Base-by-base conservation (phyloP, 2,113 vertebrate genomes). In the Telmatochromis sp. region DNA sequence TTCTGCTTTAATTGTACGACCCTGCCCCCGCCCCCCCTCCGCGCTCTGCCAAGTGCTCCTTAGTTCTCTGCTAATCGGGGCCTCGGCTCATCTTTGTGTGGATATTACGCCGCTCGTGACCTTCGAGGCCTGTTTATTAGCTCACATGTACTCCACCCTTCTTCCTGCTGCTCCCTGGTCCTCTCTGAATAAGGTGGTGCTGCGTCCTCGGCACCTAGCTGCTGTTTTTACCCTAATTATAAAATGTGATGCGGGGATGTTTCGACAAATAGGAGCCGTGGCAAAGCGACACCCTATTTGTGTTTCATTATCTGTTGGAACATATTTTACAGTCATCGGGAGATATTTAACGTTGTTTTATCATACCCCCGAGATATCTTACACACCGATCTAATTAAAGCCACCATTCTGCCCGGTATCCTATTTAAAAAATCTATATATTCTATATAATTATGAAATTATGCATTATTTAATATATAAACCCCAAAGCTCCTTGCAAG, bases 361-460 rank as follows among this genome's bases (percentile, higher is more conserved):
- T 96, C 95, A 96, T 95, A 96, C 96, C 96, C 96, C 92, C 90
- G 96, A 96, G 96, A 97, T 96, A 96, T 96, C 95, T 95, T 96
- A 97, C 95, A 96, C 94, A 95, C 92, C 87, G 87, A 96, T 97
- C 95, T 97, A 97, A 96, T 97, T 96, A 97, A 96, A 96, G 94
- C 87, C 92, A 95, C 93, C 91, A 94, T 94, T 96, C 95, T 96
- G 93, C 96, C 94, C 91, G 82, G 93, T 96, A 96, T 97, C 95
- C 96, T 93, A 96, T 96, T 96, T 95, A 95, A 96, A 95, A 97
- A 96, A 96, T 96, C 96, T 96, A 97, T 97, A 96, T 96, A 96
- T 97, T 96, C 96, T 96, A 96, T 97, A 97, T 97, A 97, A 97
- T 97, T 97, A 97, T 96, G 93, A 96, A 96, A 96, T 95, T 88